Evolutionary conservation across 2,797 vertebrate species (phyloP).

Genomic region (Ispidina picta): DNA sequence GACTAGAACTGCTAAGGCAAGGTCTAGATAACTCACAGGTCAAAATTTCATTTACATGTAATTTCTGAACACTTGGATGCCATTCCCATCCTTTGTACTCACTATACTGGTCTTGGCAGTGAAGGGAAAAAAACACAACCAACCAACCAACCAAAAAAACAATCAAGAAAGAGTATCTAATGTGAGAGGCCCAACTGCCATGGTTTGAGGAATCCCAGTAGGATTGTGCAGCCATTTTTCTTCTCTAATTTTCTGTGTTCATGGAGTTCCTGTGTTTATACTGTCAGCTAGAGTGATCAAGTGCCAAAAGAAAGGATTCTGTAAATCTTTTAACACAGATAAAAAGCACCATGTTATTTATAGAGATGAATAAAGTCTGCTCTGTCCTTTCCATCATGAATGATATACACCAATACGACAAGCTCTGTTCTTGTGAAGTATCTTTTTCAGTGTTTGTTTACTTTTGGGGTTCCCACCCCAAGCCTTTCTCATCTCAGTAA

Average conservation of each 20-base stretch:
- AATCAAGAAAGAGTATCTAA: neutral
- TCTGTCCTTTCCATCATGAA: conserved; percentile 16
- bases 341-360: conserved; percentile 31
- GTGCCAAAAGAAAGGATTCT: conserved; percentile 33
- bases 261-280: neutral
- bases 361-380: neutral
- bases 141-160: too few species aligned
- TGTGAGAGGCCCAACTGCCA: neutral
- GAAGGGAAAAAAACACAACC: neutral
- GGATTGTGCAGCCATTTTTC: neutral
- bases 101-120: neutral
- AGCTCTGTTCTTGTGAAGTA: neutral
- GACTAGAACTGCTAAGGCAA: neutral
- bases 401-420: neutral
- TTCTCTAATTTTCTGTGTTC: conserved; percentile 4
- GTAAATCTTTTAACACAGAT: conserved; percentile 24
- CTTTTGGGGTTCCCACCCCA: neutral
- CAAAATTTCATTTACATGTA: neutral
- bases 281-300: neutral
- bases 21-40: neutral
- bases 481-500: neutral
- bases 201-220: neutral
- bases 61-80: neutral
- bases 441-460: neutral
- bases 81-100: neutral